These are phyloP conservation scores for Aotus griseimembra DNA, from an alignment of 2,797 vertebrate genomes.

Conservation along the genomic window DNA sequence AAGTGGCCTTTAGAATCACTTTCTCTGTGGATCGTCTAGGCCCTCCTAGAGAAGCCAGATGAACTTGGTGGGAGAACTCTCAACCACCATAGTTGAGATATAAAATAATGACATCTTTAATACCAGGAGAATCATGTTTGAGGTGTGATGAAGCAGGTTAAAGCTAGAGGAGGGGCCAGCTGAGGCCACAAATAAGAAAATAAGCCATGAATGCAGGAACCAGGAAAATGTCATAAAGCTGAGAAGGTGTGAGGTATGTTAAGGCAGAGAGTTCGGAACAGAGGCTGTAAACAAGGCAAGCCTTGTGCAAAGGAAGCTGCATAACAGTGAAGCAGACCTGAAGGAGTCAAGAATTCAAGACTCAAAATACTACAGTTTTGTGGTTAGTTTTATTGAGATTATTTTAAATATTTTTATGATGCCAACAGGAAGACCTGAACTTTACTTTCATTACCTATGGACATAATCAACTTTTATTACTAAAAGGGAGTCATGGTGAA, in stretches of 20 bases:
- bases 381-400: neutral
- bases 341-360: neutral
- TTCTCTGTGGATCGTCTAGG: neutral
- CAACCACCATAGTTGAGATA: neutral
- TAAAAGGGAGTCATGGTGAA: neutral
- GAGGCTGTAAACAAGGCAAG: neutral
- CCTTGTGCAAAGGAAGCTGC: accelerated
- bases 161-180: neutral
- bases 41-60: neutral
- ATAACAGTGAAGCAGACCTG: accelerated
- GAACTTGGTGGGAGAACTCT: neutral
- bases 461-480: slow-evolving; percentile 16
- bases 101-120: neutral
- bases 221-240: neutral
- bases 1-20: neutral
- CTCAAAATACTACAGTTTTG: neutral
- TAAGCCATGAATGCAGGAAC: neutral
- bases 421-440: neutral
- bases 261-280: neutral
- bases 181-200: neutral
- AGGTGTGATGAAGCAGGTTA: neutral
- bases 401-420: slow-evolving; percentile 33
- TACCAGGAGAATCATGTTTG: neutral
- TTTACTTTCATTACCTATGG: slow-evolving; percentile 49
- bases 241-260: neutral